Base-by-base conservation (phyloP, 2,888 invertebrate species). In the Eueremaeus valkanovi region DNA sequence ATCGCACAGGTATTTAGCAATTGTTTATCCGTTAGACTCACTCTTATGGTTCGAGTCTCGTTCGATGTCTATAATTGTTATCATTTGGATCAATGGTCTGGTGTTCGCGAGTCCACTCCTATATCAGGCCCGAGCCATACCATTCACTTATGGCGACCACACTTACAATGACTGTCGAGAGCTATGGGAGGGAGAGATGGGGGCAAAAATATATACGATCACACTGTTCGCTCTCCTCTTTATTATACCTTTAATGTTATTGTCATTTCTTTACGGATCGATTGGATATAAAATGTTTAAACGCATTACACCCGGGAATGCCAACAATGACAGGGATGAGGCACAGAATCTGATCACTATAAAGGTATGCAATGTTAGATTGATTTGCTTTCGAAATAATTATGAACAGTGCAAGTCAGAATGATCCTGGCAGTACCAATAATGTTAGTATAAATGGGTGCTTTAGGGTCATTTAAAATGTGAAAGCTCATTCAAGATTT, bases 241-340 rank as follows among this genome's bases (percentile, higher is more conserved):
- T 77, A 79, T 83, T 13, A 79, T 85, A 6, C 85, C 85, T 0
- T 80, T 85, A 74, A 63, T 81, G 18, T 82, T 83, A 13, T 81
- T 86, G 51, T 82, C 82, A 1, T 81, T 83, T 76, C 84, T 85
- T 18, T 86, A 86, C 80, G 81, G 83, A 51, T 82, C 83, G 74
- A 84, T 86, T 13, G 84, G 83, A 24, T 49, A 49, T 49, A 58
- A 11, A 58, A 58, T 58, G 58, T 1, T 58, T 18, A 58, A 29
- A 58, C 27, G 58, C 2, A 58, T 3, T 27, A 16, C 58, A 29
- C 58, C 58, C 1, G 58, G 58, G 0, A 58, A 58, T 58, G 29
- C 58, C 1, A 29, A 58, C 58, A 3, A 11, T 1, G 1, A 18
- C 3, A 27, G 58, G 18, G 58, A 58, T 58, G 3, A 58, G 58